phyloP scores from a whole-genome alignment of 2,113 vertebrate genomes.

The Crypturellus undulatus region DNA sequence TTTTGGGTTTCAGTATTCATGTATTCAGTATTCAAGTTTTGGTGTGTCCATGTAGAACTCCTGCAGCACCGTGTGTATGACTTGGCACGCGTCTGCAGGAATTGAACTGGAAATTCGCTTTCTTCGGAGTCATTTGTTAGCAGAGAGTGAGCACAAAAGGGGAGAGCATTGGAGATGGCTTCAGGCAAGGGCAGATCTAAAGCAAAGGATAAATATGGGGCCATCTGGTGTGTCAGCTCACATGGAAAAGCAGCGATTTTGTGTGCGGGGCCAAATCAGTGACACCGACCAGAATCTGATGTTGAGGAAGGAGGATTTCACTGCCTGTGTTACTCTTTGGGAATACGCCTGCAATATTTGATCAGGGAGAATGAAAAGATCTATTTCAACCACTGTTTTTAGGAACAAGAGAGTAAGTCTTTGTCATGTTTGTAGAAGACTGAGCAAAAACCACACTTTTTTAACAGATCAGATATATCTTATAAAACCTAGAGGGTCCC shows the following conservation, averaged over 20 bases:
- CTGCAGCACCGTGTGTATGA: background rate
- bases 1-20: background rate
- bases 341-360: background rate
- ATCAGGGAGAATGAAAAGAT: background rate
- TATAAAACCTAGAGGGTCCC: background rate
- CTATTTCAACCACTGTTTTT: background rate
- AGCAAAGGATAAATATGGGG: background rate
- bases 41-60: rapidly evolving
- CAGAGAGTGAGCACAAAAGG: background rate
- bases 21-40: background rate
- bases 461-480: background rate
- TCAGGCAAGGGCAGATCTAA: background rate
- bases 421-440: background rate
- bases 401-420: background rate
- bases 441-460: background rate
- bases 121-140: background rate
- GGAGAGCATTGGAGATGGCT: background rate
- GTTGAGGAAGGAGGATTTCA: background rate
- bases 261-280: background rate
- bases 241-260: background rate
- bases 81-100: background rate
- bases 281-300: background rate
- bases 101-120: background rate
- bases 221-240: background rate
- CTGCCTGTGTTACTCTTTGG: background rate